A percentile compares a stretch with the other conserved stretches of the same genome.
Evolutionary conservation across 2,113 vertebrate species (phyloP).

Genomic region (Nycticryphes semicollaris): DNA sequence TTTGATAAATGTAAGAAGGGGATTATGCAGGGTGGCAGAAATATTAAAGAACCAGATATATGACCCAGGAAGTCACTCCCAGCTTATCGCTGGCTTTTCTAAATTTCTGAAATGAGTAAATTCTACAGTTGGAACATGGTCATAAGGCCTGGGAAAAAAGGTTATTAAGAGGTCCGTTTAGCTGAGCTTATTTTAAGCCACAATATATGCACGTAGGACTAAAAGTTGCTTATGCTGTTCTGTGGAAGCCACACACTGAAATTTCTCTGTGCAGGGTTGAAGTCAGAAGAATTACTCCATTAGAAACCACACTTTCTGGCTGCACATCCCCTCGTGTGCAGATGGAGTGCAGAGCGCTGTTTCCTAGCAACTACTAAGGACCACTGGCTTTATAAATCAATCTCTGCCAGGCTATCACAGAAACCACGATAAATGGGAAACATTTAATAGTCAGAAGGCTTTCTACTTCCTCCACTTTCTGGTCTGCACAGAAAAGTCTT

Average conservation of each 20-base stretch:
- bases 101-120: not conserved
- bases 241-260: not conserved
- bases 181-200: not conserved
- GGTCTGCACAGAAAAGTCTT: conserved; percentile 21
- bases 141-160: not conserved
- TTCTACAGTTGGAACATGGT: not conserved
- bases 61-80: not conserved
- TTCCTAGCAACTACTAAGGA: conserved; percentile 65
- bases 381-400: conserved; percentile 63
- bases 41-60: not conserved
- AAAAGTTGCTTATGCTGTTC: not conserved
- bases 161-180: not conserved
- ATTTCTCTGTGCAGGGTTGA: not conserved
- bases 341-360: conserved; percentile 39
- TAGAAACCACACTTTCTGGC: conserved; percentile 26
- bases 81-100: not conserved
- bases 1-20: not conserved
- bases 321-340: not conserved
- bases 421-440: conserved; percentile 38
- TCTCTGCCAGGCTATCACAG: conserved; percentile 61
- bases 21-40: not conserved
- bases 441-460: conserved; percentile 55
- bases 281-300: conserved; percentile 25
- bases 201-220: not conserved
- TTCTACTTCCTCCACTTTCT: conserved; percentile 25